Base-by-base conservation (phyloP, 2,113 vertebrate species). In the Lagenorhynchus albirostris region DNA sequence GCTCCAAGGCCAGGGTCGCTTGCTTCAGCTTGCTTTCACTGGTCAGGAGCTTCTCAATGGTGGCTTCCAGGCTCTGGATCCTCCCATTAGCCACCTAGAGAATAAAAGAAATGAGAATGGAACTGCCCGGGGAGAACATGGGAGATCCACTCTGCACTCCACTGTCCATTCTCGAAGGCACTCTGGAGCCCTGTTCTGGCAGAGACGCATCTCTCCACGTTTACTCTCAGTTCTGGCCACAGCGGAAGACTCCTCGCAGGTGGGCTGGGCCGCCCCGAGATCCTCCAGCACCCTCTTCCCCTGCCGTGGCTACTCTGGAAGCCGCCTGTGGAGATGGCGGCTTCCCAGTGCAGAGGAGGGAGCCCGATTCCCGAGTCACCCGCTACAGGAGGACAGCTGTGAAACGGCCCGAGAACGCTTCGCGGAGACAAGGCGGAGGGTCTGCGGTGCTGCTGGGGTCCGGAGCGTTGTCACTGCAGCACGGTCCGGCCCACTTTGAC, bases 51-150 rank as follows among this genome's bases (percentile, higher is more conserved):
- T 97, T 98, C 95, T 99, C 99, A 26, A 99, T 97, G 0, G 98
- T 99, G 31, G 98, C 98, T 98, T 99, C 99, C 25, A 99, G 99
- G 96, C 98, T 99, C 94, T 99, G 99, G 95, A 99, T 99, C 86
- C 98, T 99, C 44, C 99, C 99, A 1, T 99, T 99, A 33, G 99
- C 99, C 97, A 99, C 98, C 99, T 99, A 81, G 90, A 89, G 36
- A 81, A 60, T 0, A 60, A 94, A 90, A 62, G 93, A 89, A 8
- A 65, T 25, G 77, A 58, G 97, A 63, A 15, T 21, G 33, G 1
- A 26, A 71, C 6, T 13, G 33, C 11, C 20, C 8, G 8, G 7
- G 17, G 70, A 15, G 10, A 36, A 44, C 13, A 18, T 5, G 17
- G 10, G 36, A 5, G n/a, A 31, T 0, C 9, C 6, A 0, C 14